Evolutionary conservation across 2,888 invertebrate genomes (phyloP), one percentile per base, ranked within the genome.

Genomic region (Dasysyrphus tricinctus): DNA sequence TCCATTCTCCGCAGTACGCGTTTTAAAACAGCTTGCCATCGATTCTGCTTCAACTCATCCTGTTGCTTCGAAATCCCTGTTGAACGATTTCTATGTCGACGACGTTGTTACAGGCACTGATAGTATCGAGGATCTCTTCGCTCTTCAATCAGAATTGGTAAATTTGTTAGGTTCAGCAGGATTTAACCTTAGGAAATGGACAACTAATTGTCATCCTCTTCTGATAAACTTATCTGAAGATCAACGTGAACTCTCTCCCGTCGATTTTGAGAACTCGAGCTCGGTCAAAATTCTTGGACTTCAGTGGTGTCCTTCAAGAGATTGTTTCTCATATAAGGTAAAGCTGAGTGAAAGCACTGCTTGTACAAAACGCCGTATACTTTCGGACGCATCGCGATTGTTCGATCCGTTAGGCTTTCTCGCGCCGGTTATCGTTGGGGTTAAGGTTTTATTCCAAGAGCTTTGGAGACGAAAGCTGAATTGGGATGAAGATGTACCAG

Each of bases 131-230:
- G n/a, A 44, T 16, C n/a, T n/a, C 1, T 44, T 44, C 44, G 44
- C n/a, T 44, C 39, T 12, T 19, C 61, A 63, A 44, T 63, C 61
- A 12, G 61, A 63, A 42, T 63, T 63, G 29, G 61, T 63, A 19
- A 14, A 63, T 24, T 42, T 42, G 14, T 42, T 63, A 16, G 24
- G 29, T 8, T 63, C 61, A 12, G 61, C 24, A 24, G 24, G 24
- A 24, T 24, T 24, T 24, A 24, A 24, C 24, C 24, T 24, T 24
- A 24, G 24, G 24, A 24, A 24, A 24, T 24, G 24, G 24, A 24
- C 24, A 24, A 24, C 24, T 24, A 56, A 56, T 14, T 56, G 34
- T 24, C 56, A 34, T 29, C 29, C n/a, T 32, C 32, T 56, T n/a
- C n/a, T 32, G 9, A 7, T 34, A 16, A 56, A 12, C 2, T 9